Evolutionary conservation across 2,797 vertebrate genomes (phyloP).

Genomic region (Toxotes lorentzi): DNA sequence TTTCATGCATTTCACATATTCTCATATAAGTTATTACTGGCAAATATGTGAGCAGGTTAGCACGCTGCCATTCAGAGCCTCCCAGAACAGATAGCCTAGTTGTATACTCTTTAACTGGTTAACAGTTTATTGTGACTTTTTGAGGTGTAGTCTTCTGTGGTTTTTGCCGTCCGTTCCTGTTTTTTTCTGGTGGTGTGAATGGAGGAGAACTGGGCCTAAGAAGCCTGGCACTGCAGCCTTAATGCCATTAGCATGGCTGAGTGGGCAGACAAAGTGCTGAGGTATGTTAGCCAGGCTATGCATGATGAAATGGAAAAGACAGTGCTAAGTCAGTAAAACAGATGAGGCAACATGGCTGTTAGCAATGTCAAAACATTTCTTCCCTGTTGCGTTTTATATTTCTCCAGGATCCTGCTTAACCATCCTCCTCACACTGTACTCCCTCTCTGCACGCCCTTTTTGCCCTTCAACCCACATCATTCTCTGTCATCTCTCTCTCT

Average conservation of each 20-base stretch:
- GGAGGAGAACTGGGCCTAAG: constrained; percentile 21
- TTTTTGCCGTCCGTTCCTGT: constrained; percentile 8
- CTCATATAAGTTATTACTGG: too few relatives aligned
- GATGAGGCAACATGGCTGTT: constrained; percentile 44
- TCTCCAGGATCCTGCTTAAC: constrained; percentile 21
- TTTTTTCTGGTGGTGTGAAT: constrained; percentile 13
- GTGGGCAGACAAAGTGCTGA: constrained; percentile 60
- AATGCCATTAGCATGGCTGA: constrained; percentile 68
- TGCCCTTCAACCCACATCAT: neutral
- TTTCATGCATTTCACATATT: neutral
- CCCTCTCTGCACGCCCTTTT: constrained; percentile 13
- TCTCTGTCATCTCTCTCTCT: neutral
- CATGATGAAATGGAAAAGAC: constrained; percentile 47
- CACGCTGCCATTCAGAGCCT: neutral
- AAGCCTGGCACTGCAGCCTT: constrained; percentile 35
- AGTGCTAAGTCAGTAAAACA: constrained; percentile 35
- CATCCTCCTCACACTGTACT: constrained; percentile 9
- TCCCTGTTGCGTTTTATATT: constrained; percentile 12
- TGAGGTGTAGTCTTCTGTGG: neutral
- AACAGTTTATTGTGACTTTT: neutral
- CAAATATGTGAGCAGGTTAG: neutral
- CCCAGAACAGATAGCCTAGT: rapidly evolving
- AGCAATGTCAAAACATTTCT: constrained; percentile 46
- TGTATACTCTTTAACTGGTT: neutral
- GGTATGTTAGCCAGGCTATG: constrained; percentile 43